Evolutionary conservation across 2,888 invertebrate genomes (phyloP).

Genomic region (Temnothorax rugatulus): DNA sequence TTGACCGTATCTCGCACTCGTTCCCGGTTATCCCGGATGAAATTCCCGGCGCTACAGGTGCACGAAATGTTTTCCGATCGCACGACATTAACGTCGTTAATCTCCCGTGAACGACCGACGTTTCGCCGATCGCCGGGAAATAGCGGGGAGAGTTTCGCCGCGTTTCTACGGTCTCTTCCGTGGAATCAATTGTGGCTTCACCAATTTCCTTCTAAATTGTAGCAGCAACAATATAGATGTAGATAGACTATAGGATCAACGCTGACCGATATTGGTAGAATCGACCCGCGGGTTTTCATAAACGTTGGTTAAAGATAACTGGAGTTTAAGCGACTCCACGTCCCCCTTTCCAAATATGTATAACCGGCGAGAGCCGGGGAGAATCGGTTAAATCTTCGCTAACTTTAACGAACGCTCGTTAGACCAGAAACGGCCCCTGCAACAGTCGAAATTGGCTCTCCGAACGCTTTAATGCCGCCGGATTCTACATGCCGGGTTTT

Average conservation of each 20-base stretch:
- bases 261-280: conserved; percentile 22
- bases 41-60: conserved; percentile 38
- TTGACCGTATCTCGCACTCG: background rate
- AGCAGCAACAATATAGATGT: background rate
- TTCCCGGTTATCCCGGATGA: background rate
- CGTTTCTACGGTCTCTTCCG: background rate
- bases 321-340: conserved; percentile 5
- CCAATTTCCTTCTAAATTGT: conserved; percentile 21
- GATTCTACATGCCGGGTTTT: conserved; percentile 1
- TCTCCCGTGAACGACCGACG: conserved; percentile 18
- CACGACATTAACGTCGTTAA: conserved; percentile 27
- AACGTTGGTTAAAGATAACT: conserved; percentile 26
- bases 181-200: background rate
- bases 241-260: conserved; percentile 4
- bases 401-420: conserved; percentile 22
- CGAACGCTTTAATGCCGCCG: background rate
- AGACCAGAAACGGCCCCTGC: background rate
- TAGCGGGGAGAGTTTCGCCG: background rate
- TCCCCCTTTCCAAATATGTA: background rate
- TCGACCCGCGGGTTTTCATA: conserved; percentile 25
- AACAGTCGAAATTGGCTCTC: conserved; percentile 20
- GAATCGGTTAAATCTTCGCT: conserved; percentile 1
- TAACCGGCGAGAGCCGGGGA: background rate
- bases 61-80: conserved; percentile 33
- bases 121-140: conserved; percentile 7